Evolutionary conservation across 2,888 invertebrate species (phyloP).

Genomic region (Oscheius onirici): DNA sequence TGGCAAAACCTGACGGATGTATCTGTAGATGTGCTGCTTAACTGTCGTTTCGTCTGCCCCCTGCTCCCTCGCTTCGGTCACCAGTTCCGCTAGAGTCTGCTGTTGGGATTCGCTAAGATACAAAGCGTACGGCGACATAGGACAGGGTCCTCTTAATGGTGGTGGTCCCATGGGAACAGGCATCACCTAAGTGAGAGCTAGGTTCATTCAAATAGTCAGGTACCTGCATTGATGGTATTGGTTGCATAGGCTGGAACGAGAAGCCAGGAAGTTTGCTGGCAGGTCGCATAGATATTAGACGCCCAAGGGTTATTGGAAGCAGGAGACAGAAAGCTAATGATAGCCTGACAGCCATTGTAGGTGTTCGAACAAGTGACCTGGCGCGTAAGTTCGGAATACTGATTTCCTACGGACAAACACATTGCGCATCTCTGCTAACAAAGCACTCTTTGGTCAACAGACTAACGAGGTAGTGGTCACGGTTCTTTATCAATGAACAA

Average conservation of each 20-base stretch:
- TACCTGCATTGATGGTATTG: conserved; percentile 1
- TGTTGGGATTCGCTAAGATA: conserved; percentile 38
- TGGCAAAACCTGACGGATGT: conserved; percentile 39
- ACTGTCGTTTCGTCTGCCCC: conserved; percentile 44
- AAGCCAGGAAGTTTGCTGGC: neutral
- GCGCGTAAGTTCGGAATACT: conserved; percentile 22
- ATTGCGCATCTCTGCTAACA: conserved; percentile 29
- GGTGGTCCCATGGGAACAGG: neutral
- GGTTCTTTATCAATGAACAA: conserved; percentile 3
- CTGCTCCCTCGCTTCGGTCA: conserved; percentile 42
- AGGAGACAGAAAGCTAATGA: neutral
- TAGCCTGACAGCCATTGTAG: conserved; percentile 3
- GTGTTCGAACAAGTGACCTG: conserved; percentile 19
- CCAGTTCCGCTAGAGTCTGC: conserved; percentile 47
- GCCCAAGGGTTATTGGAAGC: neutral
- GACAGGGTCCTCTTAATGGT: conserved; percentile 17
- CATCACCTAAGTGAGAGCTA: neutral
- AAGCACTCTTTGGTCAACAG: conserved; percentile 28
- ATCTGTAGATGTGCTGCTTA: conserved; percentile 40
- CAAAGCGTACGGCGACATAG: conserved; percentile 38
- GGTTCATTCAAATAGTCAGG: neutral
- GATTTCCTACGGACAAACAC: conserved; percentile 24
- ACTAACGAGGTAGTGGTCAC: conserved; percentile 26
- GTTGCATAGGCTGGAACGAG: neutral
- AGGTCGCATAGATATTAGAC: neutral